Conservation (phyloP, 2,888 invertebrate genomes). For the Peribatodes rhomboidaria region DNA sequence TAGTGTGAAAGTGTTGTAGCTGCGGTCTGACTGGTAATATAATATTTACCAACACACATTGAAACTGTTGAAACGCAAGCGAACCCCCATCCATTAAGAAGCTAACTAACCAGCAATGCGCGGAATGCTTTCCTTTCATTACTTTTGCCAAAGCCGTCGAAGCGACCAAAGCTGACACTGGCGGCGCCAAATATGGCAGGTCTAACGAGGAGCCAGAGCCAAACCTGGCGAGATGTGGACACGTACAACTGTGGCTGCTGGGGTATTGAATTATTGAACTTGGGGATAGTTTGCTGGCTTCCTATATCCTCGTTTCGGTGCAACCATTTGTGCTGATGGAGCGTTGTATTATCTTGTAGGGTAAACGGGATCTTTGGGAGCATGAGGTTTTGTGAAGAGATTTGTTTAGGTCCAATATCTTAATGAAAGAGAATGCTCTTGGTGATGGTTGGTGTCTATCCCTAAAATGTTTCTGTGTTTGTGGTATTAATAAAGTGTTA, state of each 20-base stretch:
- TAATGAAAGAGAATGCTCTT: no score
- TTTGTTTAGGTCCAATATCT: no score
- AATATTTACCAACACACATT: no score
- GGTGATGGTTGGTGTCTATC: no score
- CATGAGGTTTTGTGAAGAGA: no score
- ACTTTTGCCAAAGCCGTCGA: constrained; percentile 42
- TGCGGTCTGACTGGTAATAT: not conserved
- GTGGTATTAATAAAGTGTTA: no score
- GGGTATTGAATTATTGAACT: constrained; percentile 38
- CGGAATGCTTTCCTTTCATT: constrained; percentile 45
- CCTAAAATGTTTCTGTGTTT: no score
- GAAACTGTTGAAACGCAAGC: not conserved
- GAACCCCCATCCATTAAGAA: constrained; percentile 9
- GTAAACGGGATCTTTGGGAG: not conserved
- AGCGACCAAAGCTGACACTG: constrained; percentile 25
- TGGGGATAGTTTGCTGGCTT: constrained; percentile 15
- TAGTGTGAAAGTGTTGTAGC: not conserved
- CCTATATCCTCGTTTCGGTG: constrained; percentile 13
- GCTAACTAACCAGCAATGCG: constrained; percentile 31
- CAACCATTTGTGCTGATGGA: not conserved
- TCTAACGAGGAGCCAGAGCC: constrained; percentile 48
- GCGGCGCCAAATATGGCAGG: constrained; percentile 53
- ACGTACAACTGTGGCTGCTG: constrained; percentile 34
- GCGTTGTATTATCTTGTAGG: no score
- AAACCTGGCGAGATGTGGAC: constrained; percentile 41